Conservation (phyloP, 1,140 invertebrate species). For the Tribolium castaneum region DNA sequence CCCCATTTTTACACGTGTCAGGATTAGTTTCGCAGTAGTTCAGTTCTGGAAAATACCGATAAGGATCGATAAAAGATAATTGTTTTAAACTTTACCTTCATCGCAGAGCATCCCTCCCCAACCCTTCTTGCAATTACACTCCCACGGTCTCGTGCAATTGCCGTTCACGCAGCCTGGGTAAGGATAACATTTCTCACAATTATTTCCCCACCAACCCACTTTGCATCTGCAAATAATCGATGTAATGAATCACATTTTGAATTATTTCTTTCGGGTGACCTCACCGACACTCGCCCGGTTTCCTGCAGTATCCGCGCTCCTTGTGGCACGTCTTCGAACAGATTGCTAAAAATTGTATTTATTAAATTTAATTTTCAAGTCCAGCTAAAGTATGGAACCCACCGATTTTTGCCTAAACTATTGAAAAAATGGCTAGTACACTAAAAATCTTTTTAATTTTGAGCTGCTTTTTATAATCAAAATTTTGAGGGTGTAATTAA, state of each 20-base stretch:
- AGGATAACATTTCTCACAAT: slow-evolving; percentile 83
- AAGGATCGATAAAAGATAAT: not conserved
- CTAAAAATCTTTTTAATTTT: no score
- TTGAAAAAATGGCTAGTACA: no score
- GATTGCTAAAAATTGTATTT: slow-evolving; percentile 80
- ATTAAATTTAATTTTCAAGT: no score
- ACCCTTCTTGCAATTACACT: slow-evolving; percentile 85
- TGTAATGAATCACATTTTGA: slow-evolving; percentile 17
- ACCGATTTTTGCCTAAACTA: no score
- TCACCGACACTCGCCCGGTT: slow-evolving; percentile 77
- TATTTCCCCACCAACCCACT: slow-evolving; percentile 86
- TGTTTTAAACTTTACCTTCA: slow-evolving; percentile 70
- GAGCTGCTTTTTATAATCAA: no score
- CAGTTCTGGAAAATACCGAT: slow-evolving; percentile 69
- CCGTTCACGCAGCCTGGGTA: slow-evolving; percentile 90
- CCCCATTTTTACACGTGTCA: slow-evolving; percentile 79
- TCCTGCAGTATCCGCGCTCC: slow-evolving; percentile 86
- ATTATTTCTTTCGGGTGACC: slow-evolving; percentile 8
- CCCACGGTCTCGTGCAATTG: slow-evolving; percentile 86
- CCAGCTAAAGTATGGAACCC: no score
- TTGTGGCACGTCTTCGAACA: slow-evolving; percentile 84
- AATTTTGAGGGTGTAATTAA: no score
- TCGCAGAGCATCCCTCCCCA: slow-evolving; percentile 92
- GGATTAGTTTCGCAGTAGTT: slow-evolving; percentile 81
- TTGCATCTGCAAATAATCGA: slow-evolving; percentile 76